Base-by-base conservation (phyloP, 2,888 invertebrate genomes). In the Tetropium fuscum region DNA sequence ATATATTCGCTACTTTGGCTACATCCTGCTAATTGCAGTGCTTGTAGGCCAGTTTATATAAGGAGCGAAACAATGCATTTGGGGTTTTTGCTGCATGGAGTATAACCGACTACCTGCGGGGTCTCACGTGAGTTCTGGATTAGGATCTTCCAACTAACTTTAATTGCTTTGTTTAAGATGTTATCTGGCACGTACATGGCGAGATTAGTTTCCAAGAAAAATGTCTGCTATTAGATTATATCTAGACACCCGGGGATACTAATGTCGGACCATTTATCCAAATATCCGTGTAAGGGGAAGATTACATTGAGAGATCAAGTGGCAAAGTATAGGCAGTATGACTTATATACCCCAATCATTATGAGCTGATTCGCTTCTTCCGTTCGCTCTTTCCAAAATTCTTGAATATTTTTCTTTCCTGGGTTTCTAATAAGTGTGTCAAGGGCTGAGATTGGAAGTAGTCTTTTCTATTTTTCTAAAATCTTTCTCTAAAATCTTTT, bases 1-100 rank as follows among this genome's bases (percentile, higher is more conserved):
- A 55, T 60, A 55, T 55, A 60, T 44, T 44, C 32, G 36, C 36
- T 27, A 55, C 49, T 68, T 68, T 66, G n/a, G 68, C 70, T 69
- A 70, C 73, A 72, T 73, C 71, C 71, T 72, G 70, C 74, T 74
- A 74, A 75, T 74, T 75, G 74, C 74, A 68, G 68, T 68, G 68
- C 67, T 66, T 71, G 70, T 70, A 66, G 67, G 67, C 64, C 66
- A 63, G 66, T 68, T 68, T 70, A 67, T 67, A 69, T 68, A 68
- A 72, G 68, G 69, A 62, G 61, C 18, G 62, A 62, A 63, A 70
- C 72, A 73, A 71, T 70, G 69, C 72, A 71, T 69, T 71, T 66
- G 69, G 66, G 69, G 68, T 68, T 69, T 66, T 64, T 68, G 40
- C 64, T 64, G 72, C 69, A 70, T 71, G 66, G 64, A 69, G 63